Base-by-base conservation (phyloP, 2,888 invertebrate genomes). In the Amblyteles armatorius region DNA sequence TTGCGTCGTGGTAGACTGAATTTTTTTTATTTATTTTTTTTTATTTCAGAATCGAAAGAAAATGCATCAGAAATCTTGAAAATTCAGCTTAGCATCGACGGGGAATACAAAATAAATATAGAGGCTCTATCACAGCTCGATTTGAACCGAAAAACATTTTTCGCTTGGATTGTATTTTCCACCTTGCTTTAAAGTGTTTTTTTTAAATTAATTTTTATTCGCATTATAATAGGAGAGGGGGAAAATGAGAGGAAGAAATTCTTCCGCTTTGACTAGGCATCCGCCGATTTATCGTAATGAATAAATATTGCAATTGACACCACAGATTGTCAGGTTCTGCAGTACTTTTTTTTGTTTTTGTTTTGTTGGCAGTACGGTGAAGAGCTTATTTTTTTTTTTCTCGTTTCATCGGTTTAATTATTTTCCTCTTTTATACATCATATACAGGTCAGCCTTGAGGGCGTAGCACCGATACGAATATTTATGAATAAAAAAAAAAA, bases 321-420 rank as follows among this genome's bases (percentile, higher is more conserved):
- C 71, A 83, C 81, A 81, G 86, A 86, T 86, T 86, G 83, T 86
- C 83, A 79, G 44, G 33, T 63, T 82, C 82, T 83, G 74, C 82
- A 82, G 72, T 79, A 72, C 68, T 50, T 72, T 55, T 44, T 73
- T 63, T 40, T 40, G 7, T 36, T 9, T 36, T 36, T 36, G 7
- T 40, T 40, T 40, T 40, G 7, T 40, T 83, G 79, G 83, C 83
- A 76, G 72, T 67, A 73, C 76, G 55, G 72, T 55, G 40, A 74
- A 40, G 55, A 80, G 55, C 44, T 77, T 36, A n/a, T 40, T 71
- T 50, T 65, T 71, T 50, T 65, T 65, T 29, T 19, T 68, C 11
- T 68, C 22, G 36, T 19, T 68, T 83, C 26, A 36, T 79, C 7
- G 63, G 48, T 36, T 63, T 40, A 55, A 55, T 55, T 50, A 19